phyloP scores from a whole-genome alignment of 2,113 vertebrate genomes.

The Turdus rufiventris region DNA sequence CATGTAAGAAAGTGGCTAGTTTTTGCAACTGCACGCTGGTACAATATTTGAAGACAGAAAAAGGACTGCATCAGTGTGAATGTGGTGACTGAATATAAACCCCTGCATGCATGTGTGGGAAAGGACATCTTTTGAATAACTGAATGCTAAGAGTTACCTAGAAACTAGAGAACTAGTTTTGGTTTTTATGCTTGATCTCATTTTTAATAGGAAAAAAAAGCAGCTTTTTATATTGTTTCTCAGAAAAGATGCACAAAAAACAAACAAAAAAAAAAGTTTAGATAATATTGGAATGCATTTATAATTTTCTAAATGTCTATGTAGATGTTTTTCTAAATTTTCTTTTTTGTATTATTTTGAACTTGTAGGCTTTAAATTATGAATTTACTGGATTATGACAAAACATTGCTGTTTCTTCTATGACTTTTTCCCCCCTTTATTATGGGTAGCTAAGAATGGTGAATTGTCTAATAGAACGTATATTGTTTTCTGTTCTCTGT shows the following conservation, averaged over 20 bases:
- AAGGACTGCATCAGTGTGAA: background rate
- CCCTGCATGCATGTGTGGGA: rapidly evolving
- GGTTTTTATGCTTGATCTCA: background rate
- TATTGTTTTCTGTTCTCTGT: background rate
- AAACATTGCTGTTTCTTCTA: background rate
- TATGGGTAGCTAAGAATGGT: background rate
- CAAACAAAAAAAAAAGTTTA: background rate
- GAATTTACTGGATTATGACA: background rate
- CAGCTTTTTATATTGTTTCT: background rate
- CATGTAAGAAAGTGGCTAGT: background rate
- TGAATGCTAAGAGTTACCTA: background rate
- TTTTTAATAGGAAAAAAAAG: background rate
- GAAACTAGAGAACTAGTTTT: background rate
- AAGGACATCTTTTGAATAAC: background rate
- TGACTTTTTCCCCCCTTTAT: background rate
- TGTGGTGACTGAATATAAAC: background rate
- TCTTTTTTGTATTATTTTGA: background rate
- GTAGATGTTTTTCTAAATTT: background rate
- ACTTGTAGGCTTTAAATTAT: background rate
- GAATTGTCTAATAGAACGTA: background rate
- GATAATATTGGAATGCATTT: background rate
- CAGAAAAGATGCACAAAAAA: background rate
- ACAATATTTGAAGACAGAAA: background rate
- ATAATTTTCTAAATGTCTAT: background rate
- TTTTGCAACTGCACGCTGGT: background rate